Evolutionary conservation across 2,113 vertebrate species (phyloP), one percentile per base, ranked within the genome.

Genomic region (Gnathonemus echidnorhynchus): DNA sequence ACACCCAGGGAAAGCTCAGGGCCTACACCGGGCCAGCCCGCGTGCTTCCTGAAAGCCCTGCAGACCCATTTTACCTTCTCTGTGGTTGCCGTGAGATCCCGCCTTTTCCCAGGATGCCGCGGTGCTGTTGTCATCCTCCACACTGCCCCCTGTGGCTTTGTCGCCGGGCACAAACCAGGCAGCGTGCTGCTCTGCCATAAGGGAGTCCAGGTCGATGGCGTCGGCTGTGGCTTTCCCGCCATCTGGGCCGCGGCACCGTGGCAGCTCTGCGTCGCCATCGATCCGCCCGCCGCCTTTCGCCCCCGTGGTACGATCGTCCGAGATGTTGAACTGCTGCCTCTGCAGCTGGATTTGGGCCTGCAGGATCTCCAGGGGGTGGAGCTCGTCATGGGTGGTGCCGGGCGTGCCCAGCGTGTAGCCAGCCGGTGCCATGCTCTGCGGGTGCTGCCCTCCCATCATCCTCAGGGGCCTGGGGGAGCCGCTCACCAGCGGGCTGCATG

Each of bases 311-410:
- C 98, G 98, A 95, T 99, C 98, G 94, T 99, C 98, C 0, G 98
- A 98, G 96, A 99, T 99, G 96, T 98, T 99, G 96, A 99, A 99
- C 95, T 99, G 98, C 94, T 99, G 98, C 91, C 98, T 96, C 95
- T 99, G 98, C 19, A 99, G 97, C 96, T 99, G 98, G 93, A 99
- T 99, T 96, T 99, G 98, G 52, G 98, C 98, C 95, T 99, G 98
- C 91, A 99, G 97, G 92, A 99, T 99, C 96, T 99, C 98, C 94
- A 99, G 95, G 85, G 98, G 98, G 91, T 99, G 98, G 91, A 99
- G 97, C 95, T 99, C 98, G 0, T 99, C 98, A 91, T 98, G 97
- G 62, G 96, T 96, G 0, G 97, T 96, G 92, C 97, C 96, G 0
- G 97, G 96, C 90, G 95, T 90, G 8, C 96, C 97, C 0, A 97